Evolutionary conservation across 2,113 vertebrate species (phyloP).

Genomic region (Neolamprologus caudopunctatus): DNA sequence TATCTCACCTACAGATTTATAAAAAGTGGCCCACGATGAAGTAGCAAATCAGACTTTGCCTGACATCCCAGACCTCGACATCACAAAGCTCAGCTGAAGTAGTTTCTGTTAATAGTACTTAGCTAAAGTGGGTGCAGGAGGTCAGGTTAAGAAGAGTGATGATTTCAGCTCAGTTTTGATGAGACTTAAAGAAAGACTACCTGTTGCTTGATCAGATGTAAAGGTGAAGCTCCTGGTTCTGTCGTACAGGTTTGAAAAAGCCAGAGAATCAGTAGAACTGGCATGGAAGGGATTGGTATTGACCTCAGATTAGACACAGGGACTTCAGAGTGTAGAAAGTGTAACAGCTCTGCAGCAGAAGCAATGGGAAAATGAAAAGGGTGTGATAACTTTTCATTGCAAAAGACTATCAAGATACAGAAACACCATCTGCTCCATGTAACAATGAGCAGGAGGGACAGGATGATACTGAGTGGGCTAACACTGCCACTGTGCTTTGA

Average conservation of each 20-base stretch:
- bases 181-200: background rate
- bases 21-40: background rate
- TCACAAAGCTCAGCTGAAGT: background rate
- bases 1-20: background rate
- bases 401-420: background rate
- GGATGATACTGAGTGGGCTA: background rate
- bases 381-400: background rate
- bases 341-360: background rate
- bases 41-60: background rate
- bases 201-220: background rate
- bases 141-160: background rate
- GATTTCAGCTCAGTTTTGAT: background rate
- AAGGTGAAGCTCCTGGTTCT: background rate
- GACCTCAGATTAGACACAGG: background rate
- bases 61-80: background rate
- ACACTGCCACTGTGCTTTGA: background rate
- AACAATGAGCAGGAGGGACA: background rate
- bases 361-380: background rate
- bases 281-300: background rate
- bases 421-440: background rate
- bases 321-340: background rate
- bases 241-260: background rate
- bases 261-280: background rate
- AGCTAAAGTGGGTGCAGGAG: background rate
- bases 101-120: background rate